Evolutionary conservation across 2,113 vertebrate genomes (phyloP).

Genomic region (Mohoua ochrocephala): DNA sequence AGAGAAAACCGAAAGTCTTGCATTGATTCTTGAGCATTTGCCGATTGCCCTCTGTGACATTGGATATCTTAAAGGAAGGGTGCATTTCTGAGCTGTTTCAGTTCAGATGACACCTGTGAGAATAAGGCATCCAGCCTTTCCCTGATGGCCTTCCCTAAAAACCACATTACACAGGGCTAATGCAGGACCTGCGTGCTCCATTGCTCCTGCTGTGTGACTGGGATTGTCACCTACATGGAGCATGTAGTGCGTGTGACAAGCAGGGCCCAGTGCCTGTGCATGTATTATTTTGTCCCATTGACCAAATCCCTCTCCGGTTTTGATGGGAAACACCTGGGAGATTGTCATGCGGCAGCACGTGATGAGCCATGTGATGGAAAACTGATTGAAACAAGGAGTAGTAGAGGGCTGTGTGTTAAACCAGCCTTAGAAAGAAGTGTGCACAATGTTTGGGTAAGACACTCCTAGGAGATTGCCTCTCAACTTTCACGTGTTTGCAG

Average conservation of each 20-base stretch:
- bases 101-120: not conserved
- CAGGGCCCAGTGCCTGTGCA: not conserved
- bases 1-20: not conserved
- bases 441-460: not conserved
- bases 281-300: not conserved
- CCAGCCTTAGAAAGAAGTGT: not conserved
- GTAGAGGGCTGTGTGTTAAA: not conserved
- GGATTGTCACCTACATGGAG: not conserved
- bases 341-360: not conserved
- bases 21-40: not conserved
- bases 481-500: accelerated
- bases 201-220: accelerated
- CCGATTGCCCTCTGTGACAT: not conserved
- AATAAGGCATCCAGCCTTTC: not conserved
- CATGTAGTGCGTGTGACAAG: accelerated
- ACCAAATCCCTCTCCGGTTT: not conserved
- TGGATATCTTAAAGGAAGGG: not conserved
- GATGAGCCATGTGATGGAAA: not conserved
- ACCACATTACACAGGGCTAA: accelerated
- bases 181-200: accelerated
- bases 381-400: not conserved
- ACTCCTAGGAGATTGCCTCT: not conserved
- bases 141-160: not conserved
- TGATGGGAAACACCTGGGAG: not conserved
- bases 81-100: not conserved